Conservation (phyloP, 2,888 invertebrate genomes). For the Aphodius sticticus region DNA sequence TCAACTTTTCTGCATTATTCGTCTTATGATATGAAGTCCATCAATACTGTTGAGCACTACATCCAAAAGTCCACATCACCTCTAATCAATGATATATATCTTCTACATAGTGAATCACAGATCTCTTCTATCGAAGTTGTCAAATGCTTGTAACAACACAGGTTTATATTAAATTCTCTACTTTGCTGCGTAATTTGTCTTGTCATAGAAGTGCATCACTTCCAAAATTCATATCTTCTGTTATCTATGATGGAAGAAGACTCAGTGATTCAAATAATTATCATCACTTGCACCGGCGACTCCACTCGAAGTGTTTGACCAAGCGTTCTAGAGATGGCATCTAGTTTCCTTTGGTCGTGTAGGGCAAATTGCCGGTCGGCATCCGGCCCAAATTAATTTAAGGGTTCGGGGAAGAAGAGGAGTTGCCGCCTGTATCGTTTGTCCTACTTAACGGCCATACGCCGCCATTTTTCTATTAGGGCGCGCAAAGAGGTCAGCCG, state of each 20-base stretch:
- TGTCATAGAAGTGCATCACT: too few species aligned
- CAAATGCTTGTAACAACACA: too few species aligned
- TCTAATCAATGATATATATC: too few species aligned
- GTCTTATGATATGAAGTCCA: too few species aligned
- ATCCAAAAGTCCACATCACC: too few species aligned
- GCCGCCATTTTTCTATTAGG: background rate
- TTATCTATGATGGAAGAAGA: background rate
- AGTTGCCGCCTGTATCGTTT: background rate
- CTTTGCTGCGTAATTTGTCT: too few species aligned
- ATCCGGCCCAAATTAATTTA: background rate
- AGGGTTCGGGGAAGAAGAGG: background rate
- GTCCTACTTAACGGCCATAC: background rate
- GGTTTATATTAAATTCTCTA: too few species aligned
- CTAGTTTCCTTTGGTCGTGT: background rate
- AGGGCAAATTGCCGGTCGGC: background rate
- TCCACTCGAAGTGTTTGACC: background rate
- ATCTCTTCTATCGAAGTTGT: too few species aligned
- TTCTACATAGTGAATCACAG: too few species aligned
- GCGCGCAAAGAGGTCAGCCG: background rate
- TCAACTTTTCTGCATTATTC: too few species aligned
- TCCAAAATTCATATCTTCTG: background rate
- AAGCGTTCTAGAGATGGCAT: background rate
- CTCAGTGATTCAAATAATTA: background rate
- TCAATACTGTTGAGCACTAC: too few species aligned
- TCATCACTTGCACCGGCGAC: background rate